Conservation (phyloP, 1,140 invertebrate genomes). For the Augochlora pura region DNA sequence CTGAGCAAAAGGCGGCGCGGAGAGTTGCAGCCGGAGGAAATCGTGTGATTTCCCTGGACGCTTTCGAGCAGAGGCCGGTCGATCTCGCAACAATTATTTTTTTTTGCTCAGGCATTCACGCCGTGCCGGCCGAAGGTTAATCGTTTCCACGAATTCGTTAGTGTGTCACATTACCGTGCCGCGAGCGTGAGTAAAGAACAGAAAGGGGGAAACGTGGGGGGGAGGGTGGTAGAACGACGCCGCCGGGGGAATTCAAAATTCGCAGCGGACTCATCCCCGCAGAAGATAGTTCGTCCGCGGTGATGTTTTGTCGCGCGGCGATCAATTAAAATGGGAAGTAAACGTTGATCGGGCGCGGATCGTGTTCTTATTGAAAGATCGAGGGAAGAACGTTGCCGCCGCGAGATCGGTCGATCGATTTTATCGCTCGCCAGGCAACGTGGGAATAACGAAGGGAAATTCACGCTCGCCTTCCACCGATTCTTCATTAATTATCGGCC, state of each 20-base stretch:
- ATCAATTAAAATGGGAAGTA: too few species aligned
- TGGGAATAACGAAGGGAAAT: not conserved
- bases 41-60: not conserved
- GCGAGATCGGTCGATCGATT: not conserved
- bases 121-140: constrained; percentile 31
- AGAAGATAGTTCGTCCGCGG: too few species aligned
- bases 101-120: constrained; percentile 29
- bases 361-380: too few species aligned
- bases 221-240: too few species aligned
- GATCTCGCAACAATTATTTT: not conserved
- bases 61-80: too few species aligned
- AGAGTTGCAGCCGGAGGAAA: not conserved
- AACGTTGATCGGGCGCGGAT: not conserved
- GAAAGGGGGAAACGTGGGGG: too few species aligned
- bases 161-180: constrained; percentile 23
- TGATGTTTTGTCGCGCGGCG: too few species aligned
- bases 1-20: constrained; percentile 3
- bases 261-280: too few species aligned
- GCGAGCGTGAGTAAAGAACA: constrained; percentile 35
- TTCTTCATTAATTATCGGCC: not conserved
- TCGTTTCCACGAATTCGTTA: constrained; percentile 30
- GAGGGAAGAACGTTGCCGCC: not conserved
- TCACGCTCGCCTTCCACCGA: constrained; percentile 38
- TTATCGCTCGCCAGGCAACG: not conserved
- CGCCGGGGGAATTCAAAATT: too few species aligned